Base-by-base conservation (phyloP, 1,140 invertebrate genomes). In the Microplitis demolitor region DNA sequence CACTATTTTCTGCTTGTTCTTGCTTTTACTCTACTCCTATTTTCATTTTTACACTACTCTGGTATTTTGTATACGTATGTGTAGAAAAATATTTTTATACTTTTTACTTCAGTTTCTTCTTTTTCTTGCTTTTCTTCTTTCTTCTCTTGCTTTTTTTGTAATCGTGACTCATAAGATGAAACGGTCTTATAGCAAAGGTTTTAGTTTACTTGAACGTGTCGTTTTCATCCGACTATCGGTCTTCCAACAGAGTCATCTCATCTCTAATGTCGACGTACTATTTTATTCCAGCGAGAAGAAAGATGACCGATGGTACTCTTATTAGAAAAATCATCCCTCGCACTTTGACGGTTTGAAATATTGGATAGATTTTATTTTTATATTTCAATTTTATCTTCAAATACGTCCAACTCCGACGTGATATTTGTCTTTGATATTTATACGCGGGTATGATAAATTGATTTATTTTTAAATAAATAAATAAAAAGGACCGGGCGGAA, bases 31-130 rank as follows among this genome's bases (percentile, higher is more conserved):
- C 61, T 62, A 62, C 68, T 16, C 6, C 37, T 62, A 24, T 58
- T 61, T 37, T 62, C 71, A 69, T 74, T 69, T 77, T 74, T 79
- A 66, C 75, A 73, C 69, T 73, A 76, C 74, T 45, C 39, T 9
- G 39, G 6, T 11, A 9, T 45, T 45, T 45, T 9, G 39, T 45
- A 3, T 45, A 45, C 11, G 39, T 45, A 45, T 45, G 39, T 45
- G 39, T 45, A 8, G 39, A 45, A 45, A 45, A 45, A 45, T 45
- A 45, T 45, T 45, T 45, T 45, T 45, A 45, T 45, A 9, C 11
- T 9, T 9, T 45, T 45, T 45, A 9, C 11, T 45, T 45, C 11
- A 8, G 39, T 24, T 24, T 24, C 24, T 24, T 24, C 24, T 24
- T 24, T 2, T 24, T 24, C 24, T 24, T 24, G n/a, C n/a, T n/a